Conservation (phyloP, 2,888 invertebrate species). For the Andrena hattorfiana region DNA sequence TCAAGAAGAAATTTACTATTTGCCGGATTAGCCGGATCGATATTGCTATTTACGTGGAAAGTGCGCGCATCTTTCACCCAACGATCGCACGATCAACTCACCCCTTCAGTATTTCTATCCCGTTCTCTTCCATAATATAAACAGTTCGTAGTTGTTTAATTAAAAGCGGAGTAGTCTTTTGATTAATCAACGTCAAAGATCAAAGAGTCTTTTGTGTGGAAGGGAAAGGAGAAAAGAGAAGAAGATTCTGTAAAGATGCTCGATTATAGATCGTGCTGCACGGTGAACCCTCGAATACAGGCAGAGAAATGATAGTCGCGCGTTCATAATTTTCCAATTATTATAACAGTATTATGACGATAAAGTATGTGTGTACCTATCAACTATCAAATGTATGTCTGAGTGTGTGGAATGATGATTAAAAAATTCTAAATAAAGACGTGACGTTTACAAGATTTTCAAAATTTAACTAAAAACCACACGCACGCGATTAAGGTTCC, state of each 20-base stretch:
- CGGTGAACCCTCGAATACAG: background rate
- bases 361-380: too few relatives aligned
- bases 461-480: too few relatives aligned
- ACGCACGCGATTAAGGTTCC: too few relatives aligned
- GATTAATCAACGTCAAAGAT: background rate
- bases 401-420: too few relatives aligned
- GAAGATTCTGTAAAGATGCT: background rate
- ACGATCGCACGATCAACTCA: slow-evolving; percentile 24
- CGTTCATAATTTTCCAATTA: too few relatives aligned
- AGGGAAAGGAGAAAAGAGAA: background rate
- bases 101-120: slow-evolving; percentile 39
- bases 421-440: too few relatives aligned
- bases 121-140: slow-evolving; percentile 33
- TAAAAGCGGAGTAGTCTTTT: background rate
- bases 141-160: background rate
- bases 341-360: too few relatives aligned
- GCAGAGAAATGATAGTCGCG: background rate
- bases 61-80: too few relatives aligned
- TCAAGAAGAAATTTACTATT: background rate
- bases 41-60: background rate
- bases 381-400: too few relatives aligned
- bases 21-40: background rate
- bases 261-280: too few relatives aligned
- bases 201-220: background rate
- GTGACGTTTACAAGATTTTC: too few relatives aligned